A percentile compares a stretch with the other conserved stretches of the same genome.
Evolutionary conservation across 2,113 vertebrate species (phyloP).

Genomic region (Isurus oxyrinchus): DNA sequence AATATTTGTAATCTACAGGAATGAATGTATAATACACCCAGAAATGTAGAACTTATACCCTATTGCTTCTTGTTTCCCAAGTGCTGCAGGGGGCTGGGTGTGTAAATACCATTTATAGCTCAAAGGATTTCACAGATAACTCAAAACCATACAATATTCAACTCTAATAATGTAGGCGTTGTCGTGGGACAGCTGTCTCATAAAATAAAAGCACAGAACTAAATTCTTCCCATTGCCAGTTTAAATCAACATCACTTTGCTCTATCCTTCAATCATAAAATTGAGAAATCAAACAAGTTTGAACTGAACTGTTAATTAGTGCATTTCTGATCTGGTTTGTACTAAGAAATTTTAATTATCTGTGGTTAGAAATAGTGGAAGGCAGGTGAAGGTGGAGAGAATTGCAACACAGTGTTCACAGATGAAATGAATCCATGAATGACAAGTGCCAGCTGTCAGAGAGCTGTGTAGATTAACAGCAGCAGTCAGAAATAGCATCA

Average conservation of each 20-base stretch:
- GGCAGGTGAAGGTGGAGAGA: neutral
- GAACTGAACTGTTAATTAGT: neutral
- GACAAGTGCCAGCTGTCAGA: neutral
- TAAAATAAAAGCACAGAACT: neutral
- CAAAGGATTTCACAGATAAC: constrained; percentile 5
- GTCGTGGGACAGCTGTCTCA: neutral
- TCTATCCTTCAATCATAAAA: neutral
- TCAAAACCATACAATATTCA: neutral
- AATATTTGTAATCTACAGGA: neutral
- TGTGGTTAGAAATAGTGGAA: neutral
- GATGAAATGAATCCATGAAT: neutral
- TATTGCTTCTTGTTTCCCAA: neutral
- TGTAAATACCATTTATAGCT: constrained; percentile 7
- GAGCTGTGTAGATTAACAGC: neutral
- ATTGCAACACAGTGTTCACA: neutral
- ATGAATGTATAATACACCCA: neutral
- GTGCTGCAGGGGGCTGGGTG: neutral
- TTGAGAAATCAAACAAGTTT: constrained; percentile 17
- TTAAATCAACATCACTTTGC: neutral
- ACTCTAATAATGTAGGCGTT: neutral
- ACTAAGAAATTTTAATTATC: neutral
- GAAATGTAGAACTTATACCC: neutral
- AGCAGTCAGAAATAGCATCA: neutral
- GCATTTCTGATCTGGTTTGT: neutral
- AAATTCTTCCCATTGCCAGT: neutral